phyloP scores from a whole-genome alignment of 1,140 invertebrate species.

The Brachionus rubens region DNA sequence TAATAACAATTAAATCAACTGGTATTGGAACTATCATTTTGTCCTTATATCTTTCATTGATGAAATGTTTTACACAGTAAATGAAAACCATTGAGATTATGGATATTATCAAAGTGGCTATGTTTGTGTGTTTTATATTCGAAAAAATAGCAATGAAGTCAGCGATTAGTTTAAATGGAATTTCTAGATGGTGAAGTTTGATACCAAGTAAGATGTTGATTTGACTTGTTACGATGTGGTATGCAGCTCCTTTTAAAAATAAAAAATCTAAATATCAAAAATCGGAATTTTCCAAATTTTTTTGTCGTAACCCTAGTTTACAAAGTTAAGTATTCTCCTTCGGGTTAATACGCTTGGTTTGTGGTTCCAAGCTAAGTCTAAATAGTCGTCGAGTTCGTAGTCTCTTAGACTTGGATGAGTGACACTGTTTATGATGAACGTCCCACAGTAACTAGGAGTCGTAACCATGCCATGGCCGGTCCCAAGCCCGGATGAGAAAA shows the following conservation, averaged over 20 bases:
- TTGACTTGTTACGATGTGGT: constrained; percentile 10
- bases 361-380: too few species aligned
- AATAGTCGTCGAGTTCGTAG: too few species aligned
- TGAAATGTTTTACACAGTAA: constrained; percentile 55
- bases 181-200: not conserved
- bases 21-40: constrained; percentile 58
- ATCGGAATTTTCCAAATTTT: too few species aligned
- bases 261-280: too few species aligned
- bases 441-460: too few species aligned
- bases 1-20: constrained; percentile 56
- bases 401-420: too few species aligned
- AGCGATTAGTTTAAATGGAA: not conserved
- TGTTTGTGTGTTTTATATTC: constrained; percentile 49
- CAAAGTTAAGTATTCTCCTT: too few species aligned
- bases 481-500: too few species aligned
- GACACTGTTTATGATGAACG: too few species aligned
- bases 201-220: not conserved
- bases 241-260: not conserved
- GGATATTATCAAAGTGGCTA: constrained; percentile 54
- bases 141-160: not conserved
- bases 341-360: too few species aligned
- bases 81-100: constrained; percentile 53
- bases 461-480: too few species aligned
- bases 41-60: constrained; percentile 54
- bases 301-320: too few species aligned